Percentiles rank a stretch among this genome's conserved stretches.
These are phyloP conservation scores for Trichonephila clavata DNA, from an alignment of 1,140 invertebrate species.

Conservation along the genomic window DNA sequence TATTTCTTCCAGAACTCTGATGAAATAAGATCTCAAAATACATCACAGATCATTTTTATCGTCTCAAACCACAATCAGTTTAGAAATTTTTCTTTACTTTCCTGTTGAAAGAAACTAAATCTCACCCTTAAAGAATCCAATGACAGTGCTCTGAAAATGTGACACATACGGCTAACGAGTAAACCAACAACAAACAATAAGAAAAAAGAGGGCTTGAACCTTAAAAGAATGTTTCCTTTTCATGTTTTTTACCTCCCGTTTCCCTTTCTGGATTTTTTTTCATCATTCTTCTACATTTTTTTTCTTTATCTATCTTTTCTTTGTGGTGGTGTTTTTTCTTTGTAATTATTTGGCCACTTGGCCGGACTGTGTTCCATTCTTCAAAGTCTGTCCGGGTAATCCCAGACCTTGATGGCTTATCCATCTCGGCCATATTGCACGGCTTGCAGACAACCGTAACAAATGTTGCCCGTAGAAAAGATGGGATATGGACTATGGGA, in stretches of 20 bases:
- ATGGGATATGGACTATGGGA: not conserved
- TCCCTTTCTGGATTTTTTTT: constrained; percentile 56
- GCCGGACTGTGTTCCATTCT: constrained; percentile 61
- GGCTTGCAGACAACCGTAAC: constrained; percentile 73
- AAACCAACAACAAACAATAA: constrained; percentile 68
- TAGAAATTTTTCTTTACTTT: constrained; percentile 48
- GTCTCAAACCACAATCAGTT: constrained; percentile 48
- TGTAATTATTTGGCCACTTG: constrained; percentile 75
- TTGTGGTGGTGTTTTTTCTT: constrained; percentile 68
- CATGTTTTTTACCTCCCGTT: constrained; percentile 64
- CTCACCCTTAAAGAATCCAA: constrained; percentile 53
- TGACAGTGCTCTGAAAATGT: constrained; percentile 63
- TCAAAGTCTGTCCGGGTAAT: constrained; percentile 74
- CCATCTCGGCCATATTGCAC: constrained; percentile 74
- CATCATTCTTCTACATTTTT: constrained; percentile 45
- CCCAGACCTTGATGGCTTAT: constrained; percentile 71
- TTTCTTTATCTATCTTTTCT: constrained; percentile 62
- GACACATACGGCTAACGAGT: constrained; percentile 65
- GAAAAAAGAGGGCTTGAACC: constrained; percentile 41
- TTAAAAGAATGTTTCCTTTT: constrained; percentile 73
- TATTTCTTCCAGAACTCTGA: not conserved
- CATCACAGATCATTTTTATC: constrained; percentile 6
- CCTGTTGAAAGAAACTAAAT: constrained; percentile 54
- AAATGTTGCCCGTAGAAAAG: constrained; percentile 72
- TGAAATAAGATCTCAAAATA: not conserved